These are phyloP conservation scores for Lophius americanus DNA, from an alignment of 2,797 vertebrate genomes.

Conservation along the genomic window DNA sequence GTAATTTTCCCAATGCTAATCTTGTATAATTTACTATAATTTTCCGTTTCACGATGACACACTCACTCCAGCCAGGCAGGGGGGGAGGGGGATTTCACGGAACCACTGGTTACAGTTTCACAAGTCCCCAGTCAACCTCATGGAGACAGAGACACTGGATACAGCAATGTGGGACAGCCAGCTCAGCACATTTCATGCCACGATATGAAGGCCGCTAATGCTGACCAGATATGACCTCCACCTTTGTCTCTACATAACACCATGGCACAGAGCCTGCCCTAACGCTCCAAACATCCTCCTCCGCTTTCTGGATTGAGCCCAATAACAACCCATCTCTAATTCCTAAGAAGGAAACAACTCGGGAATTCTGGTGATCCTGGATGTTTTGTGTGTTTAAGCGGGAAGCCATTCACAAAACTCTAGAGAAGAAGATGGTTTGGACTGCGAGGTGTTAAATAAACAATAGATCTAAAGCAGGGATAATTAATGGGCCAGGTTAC, in stretches of 20 bases:
- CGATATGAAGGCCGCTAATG: slow-evolving; percentile 28
- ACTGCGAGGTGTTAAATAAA: slow-evolving; percentile 3
- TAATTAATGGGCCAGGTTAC: neutral
- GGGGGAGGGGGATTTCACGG: neutral
- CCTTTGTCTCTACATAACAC: slow-evolving; percentile 36
- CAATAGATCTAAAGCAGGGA: neutral
- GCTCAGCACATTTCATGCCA: slow-evolving; percentile 33
- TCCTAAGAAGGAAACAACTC: slow-evolving; percentile 38
- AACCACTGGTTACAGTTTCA: slow-evolving; percentile 9
- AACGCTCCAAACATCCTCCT: slow-evolving; percentile 46
- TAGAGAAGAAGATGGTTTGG: slow-evolving; percentile 14
- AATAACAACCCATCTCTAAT: slow-evolving; percentile 47
- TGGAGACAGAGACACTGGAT: neutral
- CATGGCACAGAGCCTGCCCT: slow-evolving; percentile 30
- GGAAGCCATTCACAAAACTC: slow-evolving; percentile 12
- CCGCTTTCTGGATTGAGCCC: slow-evolving; percentile 33
- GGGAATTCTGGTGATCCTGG: slow-evolving; percentile 22
- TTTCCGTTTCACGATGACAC: neutral
- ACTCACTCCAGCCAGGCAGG: neutral
- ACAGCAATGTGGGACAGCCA: slow-evolving; percentile 8
- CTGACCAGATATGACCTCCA: slow-evolving; percentile 53
- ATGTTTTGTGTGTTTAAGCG: slow-evolving; percentile 21
- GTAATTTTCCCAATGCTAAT: neutral
- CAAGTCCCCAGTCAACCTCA: neutral
- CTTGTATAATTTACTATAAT: neutral